Conservation (phyloP, 2,113 vertebrate species). For the Gavialis gangeticus region DNA sequence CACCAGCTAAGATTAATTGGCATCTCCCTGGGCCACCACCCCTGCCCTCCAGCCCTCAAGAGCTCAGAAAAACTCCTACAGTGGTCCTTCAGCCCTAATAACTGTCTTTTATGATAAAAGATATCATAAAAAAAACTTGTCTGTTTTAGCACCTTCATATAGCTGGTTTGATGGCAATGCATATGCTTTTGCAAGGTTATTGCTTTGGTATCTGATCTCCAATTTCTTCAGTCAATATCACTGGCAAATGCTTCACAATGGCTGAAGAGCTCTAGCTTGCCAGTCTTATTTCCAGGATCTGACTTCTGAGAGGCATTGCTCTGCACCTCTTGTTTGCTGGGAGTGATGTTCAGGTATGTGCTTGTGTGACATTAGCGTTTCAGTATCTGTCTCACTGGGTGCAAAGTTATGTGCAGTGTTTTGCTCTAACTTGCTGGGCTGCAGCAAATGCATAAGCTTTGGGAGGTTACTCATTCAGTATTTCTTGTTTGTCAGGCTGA, state of each 20-base stretch:
- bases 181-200: accelerated
- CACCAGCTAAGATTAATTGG: too few relatives aligned
- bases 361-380: not conserved
- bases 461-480: not conserved
- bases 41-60: too few relatives aligned
- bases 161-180: not conserved
- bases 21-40: too few relatives aligned
- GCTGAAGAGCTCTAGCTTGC: not conserved
- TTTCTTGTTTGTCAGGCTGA: not conserved
- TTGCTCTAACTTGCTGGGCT: slow-evolving; percentile 45
- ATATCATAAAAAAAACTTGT: too few relatives aligned
- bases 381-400: slow-evolving; percentile 30
- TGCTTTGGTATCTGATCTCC: accelerated
- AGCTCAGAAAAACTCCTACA: too few relatives aligned
- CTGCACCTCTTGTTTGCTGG: not conserved
- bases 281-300: not conserved
- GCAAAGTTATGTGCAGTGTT: slow-evolving; percentile 2
- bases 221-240: not conserved
- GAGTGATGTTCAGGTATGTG: not conserved
- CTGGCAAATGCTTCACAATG: not conserved
- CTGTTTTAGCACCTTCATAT: not conserved
- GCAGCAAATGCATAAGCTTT: slow-evolving; percentile 1
- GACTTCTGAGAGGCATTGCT: not conserved
- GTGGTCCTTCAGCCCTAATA: too few relatives aligned
- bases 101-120: too few relatives aligned